Evolutionary conservation across 2,113 vertebrate genomes (phyloP), one percentile per base, ranked within the genome.

Genomic region (Casuarius casuarius): DNA sequence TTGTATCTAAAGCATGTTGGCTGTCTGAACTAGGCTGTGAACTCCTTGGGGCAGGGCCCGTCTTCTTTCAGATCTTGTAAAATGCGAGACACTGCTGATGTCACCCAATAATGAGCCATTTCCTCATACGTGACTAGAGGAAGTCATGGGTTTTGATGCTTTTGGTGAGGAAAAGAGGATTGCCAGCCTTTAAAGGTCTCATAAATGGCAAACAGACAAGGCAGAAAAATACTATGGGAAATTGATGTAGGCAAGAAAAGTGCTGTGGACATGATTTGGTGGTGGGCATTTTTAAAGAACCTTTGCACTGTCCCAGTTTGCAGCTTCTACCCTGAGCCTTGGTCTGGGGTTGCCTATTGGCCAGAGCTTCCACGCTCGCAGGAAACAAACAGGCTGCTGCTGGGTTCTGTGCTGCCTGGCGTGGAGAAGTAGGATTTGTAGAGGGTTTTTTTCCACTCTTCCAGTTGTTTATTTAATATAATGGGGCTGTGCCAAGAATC

Each of bases 21-120:
- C 89, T 95, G 46, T 67, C 42, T 92, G 84, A 94, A 75, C 22
- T 72, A 8, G 6, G 89, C 75, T 92, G 68, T 56, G 84, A 94
- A 73, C 66, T 91, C 33, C 83, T 95, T 88, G 16, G 35, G 83
- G 62, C 61, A 90, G 46, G 51, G 65, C 58, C 1, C 3, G 18
- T 92, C 38, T 35, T 90, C 84, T 72, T 96, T 68, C 38, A 89
- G 61, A 29, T 75, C 46, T 81, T 94, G 23, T 84, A 61, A 80
- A 91, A 78, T 78, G 83, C n/a, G 48, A 93, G 91, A 68, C 62
- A 67, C 22, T 81, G 65, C 74, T 86, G 70, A 49, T 90, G 31
- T 40, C 73, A 59, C 51, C 84, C 9, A 6, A 8, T 35, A 25
- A 73, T 68, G 71, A 92, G 79, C 44, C 33, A 56, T 84, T 84